These are phyloP conservation scores for Trachelus tabidus DNA, from an alignment of 2,888 invertebrate species.

Conservation along the genomic window DNA sequence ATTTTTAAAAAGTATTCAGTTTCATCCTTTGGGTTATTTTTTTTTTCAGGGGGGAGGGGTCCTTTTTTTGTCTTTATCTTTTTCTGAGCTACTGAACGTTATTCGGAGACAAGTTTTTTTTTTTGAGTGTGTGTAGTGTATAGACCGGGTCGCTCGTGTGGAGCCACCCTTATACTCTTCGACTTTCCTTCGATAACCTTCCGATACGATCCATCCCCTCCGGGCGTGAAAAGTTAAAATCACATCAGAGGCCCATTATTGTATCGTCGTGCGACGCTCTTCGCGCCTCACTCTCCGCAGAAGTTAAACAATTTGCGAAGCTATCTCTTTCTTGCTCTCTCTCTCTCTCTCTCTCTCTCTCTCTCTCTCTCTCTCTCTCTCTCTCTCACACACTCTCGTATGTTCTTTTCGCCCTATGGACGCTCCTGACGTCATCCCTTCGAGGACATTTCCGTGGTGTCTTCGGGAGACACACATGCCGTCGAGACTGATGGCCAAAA, in stretches of 20 bases:
- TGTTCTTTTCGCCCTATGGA: neutral
- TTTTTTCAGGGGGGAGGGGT: neutral
- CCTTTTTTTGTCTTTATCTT: neutral
- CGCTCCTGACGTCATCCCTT: constrained; percentile 22
- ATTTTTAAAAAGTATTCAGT: neutral
- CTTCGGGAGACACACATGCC: constrained; percentile 42
- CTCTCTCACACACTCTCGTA: constrained; percentile 14
- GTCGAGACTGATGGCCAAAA: constrained; percentile 41
- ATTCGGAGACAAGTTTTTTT: constrained; percentile 24
- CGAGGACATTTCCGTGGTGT: constrained; percentile 4
- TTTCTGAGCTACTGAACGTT: neutral
- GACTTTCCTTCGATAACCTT: constrained; percentile 38
- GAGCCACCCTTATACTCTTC: constrained; percentile 14
- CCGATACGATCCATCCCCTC: constrained; percentile 37
- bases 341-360: neutral
- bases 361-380: constrained; percentile 20
- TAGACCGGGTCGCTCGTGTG: constrained; percentile 15
- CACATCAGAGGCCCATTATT: constrained; percentile 53
- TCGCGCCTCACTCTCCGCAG: constrained; percentile 24
- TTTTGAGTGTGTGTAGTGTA: neutral
- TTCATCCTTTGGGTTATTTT: neutral
- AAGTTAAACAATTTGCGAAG: constrained; percentile 53
- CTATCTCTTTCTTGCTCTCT: constrained; percentile 2
- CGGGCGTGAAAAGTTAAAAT: constrained; percentile 52
- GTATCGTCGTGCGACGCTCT: constrained; percentile 38